Percentiles rank a stretch among this genome's conserved stretches.
Conservation (phyloP, 2,888 invertebrate species). For the Dysmachus trigonus region DNA sequence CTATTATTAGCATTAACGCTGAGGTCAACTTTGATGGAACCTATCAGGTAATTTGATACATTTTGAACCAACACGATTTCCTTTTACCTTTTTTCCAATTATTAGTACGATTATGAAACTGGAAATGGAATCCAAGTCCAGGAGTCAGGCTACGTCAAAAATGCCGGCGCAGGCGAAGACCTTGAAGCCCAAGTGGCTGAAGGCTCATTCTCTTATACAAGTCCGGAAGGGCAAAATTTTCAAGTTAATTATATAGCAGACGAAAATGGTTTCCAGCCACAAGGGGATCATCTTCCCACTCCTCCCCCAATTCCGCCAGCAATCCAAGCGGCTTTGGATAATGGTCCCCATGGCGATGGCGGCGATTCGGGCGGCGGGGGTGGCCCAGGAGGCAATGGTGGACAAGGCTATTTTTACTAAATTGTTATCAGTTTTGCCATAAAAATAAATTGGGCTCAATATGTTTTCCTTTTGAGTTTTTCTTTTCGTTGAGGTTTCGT, state of each 20-base stretch:
- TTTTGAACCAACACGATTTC: neutral
- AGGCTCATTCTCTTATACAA: slow-evolving; percentile 75
- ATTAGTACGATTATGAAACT: slow-evolving; percentile 76
- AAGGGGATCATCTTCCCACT: slow-evolving; percentile 80
- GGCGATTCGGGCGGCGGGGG: slow-evolving; percentile 57
- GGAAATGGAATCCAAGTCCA: slow-evolving; percentile 78
- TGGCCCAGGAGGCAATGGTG: slow-evolving; percentile 52
- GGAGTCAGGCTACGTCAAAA: slow-evolving; percentile 77
- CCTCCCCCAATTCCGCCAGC: slow-evolving; percentile 83
- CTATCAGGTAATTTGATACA: slow-evolving; percentile 57
- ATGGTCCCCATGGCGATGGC: slow-evolving; percentile 59
- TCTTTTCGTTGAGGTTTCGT: neutral
- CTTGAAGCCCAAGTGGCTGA: slow-evolving; percentile 74
- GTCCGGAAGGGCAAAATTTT: slow-evolving; percentile 76
- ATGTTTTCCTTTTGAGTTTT: neutral
- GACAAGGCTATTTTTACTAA: slow-evolving; percentile 37
- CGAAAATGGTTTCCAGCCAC: slow-evolving; percentile 72
- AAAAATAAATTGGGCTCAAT: neutral
- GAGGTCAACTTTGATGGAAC: slow-evolving; percentile 61
- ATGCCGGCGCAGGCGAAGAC: slow-evolving; percentile 71
- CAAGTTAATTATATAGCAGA: slow-evolving; percentile 75
- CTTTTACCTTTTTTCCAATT: neutral
- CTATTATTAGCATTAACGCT: slow-evolving; percentile 60
- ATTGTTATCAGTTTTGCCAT: neutral
- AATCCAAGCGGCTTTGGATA: slow-evolving; percentile 68